Evolutionary conservation across 2,888 invertebrate genomes (phyloP).

Genomic region (Cephus nigrinus): DNA sequence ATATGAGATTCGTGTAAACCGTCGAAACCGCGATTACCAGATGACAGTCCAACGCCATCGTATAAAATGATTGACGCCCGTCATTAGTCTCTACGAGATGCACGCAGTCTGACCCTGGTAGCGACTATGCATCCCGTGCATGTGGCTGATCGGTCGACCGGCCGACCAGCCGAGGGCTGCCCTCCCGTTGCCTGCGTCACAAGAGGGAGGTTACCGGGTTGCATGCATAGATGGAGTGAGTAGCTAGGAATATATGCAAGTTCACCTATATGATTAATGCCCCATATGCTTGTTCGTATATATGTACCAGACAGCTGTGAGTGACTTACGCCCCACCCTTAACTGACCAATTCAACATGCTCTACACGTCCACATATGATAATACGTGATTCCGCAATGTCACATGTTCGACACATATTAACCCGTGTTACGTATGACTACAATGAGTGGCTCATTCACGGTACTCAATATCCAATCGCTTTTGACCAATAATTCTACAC

Average conservation of each 20-base stretch:
- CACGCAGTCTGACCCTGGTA: neutral
- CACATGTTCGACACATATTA: constrained; percentile 42
- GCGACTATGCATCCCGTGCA: constrained; percentile 4
- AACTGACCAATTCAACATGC: neutral
- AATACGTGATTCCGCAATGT: constrained; percentile 22
- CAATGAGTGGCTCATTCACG: constrained; percentile 19
- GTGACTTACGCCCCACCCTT: constrained; percentile 39
- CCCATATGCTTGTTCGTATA: constrained; percentile 42
- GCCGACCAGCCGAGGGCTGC: neutral
- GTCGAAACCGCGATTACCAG: neutral
- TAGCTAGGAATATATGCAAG: constrained; percentile 3
- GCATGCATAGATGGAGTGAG: neutral
- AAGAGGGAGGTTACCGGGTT: constrained; percentile 9
- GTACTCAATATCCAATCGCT: neutral
- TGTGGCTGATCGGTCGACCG: neutral
- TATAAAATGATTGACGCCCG: constrained; percentile 31
- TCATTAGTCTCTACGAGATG: constrained; percentile 26
- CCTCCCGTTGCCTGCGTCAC: neutral
- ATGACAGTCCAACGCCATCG: constrained; percentile 15
- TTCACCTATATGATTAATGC: constrained; percentile 51
- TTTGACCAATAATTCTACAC: neutral
- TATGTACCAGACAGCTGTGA: constrained; percentile 51
- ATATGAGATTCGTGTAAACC: neutral
- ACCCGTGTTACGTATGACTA: constrained; percentile 30
- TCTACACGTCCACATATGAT: constrained; percentile 10